phyloP scores from a whole-genome alignment of 1,140 invertebrate species.

The Pissodes strobi region DNA sequence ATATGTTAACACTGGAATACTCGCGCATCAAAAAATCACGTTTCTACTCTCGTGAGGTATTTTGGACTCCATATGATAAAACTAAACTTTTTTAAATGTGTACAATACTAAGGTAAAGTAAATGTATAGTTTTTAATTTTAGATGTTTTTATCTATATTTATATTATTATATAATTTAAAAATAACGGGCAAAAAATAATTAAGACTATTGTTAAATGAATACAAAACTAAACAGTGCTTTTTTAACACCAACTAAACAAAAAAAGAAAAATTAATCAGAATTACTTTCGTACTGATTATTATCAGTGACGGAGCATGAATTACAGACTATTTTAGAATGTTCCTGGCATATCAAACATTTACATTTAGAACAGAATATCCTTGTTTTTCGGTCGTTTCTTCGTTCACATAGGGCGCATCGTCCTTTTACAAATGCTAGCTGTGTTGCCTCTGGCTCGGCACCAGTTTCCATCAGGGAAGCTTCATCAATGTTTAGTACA shows the following conservation, averaged over 20 bases:
- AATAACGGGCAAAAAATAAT: too few species aligned
- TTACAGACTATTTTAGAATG: too few species aligned
- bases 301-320: too few species aligned
- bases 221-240: too few species aligned
- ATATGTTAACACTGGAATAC: background rate
- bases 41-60: too few species aligned
- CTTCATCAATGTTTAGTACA: too few species aligned
- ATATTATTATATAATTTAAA: background rate
- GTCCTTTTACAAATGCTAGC: background rate
- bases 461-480: background rate
- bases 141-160: background rate
- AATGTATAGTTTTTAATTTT: background rate
- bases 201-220: too few species aligned
- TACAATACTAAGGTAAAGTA: background rate
- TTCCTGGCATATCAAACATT: background rate
- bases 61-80: background rate
- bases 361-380: background rate
- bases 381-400: background rate
- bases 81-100: too few species aligned
- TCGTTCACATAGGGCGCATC: background rate
- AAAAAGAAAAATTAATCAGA: slow-evolving; percentile 1
- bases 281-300: too few species aligned
- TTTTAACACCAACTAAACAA: too few species aligned
- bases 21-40: background rate
- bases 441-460: background rate